These are phyloP conservation scores for Andrena trimmerana DNA, from an alignment of 2,888 invertebrate genomes.

Conservation along the genomic window DNA sequence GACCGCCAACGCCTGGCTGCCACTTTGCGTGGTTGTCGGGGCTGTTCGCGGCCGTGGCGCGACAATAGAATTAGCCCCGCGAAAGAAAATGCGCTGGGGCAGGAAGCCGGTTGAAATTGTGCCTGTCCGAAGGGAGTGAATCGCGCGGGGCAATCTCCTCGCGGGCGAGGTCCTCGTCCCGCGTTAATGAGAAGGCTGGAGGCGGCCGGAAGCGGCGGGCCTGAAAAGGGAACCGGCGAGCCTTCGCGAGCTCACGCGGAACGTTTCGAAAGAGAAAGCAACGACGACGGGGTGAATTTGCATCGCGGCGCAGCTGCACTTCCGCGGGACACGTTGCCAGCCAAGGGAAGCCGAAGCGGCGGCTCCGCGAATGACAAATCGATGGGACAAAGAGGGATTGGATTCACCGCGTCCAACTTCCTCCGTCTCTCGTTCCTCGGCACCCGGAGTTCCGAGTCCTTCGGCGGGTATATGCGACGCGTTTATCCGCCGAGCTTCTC, in stretches of 20 bases:
- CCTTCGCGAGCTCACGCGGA: conserved; percentile 37
- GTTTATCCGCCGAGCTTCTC: no score
- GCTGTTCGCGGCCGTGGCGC: background rate
- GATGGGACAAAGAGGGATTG: background rate
- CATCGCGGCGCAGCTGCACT: conserved; percentile 9
- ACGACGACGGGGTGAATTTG: background rate
- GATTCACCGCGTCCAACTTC: background rate
- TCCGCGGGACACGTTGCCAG: conserved; percentile 6
- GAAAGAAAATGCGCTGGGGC: background rate
- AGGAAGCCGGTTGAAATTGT: background rate
- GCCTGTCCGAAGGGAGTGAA: background rate
- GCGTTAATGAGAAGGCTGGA: conserved; percentile 19
- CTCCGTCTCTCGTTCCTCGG: background rate
- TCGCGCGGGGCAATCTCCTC: conserved; percentile 5
- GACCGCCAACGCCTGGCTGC: background rate
- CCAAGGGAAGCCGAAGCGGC: conserved; percentile 9
- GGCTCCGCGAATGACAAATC: conserved; percentile 20
- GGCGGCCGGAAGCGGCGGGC: conserved; percentile 39
- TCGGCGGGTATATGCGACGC: no score
- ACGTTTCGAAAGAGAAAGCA: conserved; percentile 34
- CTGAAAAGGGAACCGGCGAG: conserved; percentile 35
- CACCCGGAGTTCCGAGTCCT: background rate
- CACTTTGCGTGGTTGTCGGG: background rate
- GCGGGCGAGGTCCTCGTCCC: conserved; percentile 2
- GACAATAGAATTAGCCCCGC: background rate